Percentiles rank a stretch among this genome's conserved stretches.
Evolutionary conservation across 1,140 invertebrate genomes (phyloP).

Genomic region (Pseudachorutes palmiensis): DNA sequence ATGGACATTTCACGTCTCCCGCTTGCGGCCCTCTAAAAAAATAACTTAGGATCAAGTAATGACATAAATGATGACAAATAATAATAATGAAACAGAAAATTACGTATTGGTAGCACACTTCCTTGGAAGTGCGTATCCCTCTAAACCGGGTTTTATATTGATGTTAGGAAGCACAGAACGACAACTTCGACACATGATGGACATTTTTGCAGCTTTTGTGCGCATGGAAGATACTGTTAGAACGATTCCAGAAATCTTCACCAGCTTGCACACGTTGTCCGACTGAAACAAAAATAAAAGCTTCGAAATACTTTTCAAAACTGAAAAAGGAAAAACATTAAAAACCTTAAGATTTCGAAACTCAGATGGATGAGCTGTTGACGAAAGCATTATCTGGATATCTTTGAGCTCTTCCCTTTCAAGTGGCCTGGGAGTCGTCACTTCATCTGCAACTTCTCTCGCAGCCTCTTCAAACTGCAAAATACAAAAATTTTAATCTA

Average conservation of each 20-base stretch:
- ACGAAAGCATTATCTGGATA: constrained; percentile 85
- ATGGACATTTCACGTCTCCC: constrained; percentile 79
- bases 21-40: constrained; percentile 69
- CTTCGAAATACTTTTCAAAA: no score
- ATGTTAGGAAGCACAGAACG: constrained; percentile 81
- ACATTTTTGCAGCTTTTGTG: constrained; percentile 89
- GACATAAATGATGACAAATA: neutral
- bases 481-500: constrained; percentile 25
- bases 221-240: constrained; percentile 87
- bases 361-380: constrained; percentile 69
- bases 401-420: constrained; percentile 85
- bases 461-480: constrained; percentile 87
- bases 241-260: constrained; percentile 94
- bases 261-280: constrained; percentile 79
- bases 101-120: constrained; percentile 74
- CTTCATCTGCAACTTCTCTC: constrained; percentile 92
- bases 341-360: constrained; percentile 85
- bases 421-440: constrained; percentile 81
- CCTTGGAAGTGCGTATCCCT: constrained; percentile 92
- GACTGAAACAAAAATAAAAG: no score
- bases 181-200: constrained; percentile 92
- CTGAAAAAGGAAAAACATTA: no score
- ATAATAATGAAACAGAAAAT: constrained; percentile 33
- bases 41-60: neutral
- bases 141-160: constrained; percentile 84